Evolutionary conservation across 1,140 invertebrate genomes (phyloP).

Genomic region (Semibalanus balanoides): DNA sequence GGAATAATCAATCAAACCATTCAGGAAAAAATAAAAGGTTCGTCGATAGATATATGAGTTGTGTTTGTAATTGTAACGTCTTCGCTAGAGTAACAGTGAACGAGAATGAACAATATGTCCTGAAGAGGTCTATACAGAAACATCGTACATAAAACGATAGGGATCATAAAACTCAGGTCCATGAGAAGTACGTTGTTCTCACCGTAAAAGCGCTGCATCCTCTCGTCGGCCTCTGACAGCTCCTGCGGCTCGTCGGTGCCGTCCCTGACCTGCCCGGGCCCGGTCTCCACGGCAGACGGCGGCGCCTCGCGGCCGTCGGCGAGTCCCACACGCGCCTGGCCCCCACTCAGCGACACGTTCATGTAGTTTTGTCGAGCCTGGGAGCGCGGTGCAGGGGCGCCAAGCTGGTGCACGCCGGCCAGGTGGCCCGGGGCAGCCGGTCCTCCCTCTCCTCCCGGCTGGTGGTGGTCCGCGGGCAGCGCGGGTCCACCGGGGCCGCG

Average conservation of each 20-base stretch:
- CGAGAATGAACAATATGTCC: too few relatives aligned
- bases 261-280: slow-evolving; percentile 19
- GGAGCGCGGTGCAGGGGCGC: background rate
- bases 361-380: background rate
- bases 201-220: slow-evolving; percentile 43
- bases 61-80: too few relatives aligned
- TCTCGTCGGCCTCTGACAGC: slow-evolving; percentile 41
- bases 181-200: too few relatives aligned
- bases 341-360: slow-evolving; percentile 12
- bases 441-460: background rate
- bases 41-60: too few relatives aligned
- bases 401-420: slow-evolving; percentile 4
- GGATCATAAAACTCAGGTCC: too few relatives aligned
- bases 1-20: background rate
- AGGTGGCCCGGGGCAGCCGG: background rate
- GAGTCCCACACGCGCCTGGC: background rate
- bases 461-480: too few relatives aligned
- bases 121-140: too few relatives aligned
- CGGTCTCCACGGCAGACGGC: slow-evolving; percentile 11
- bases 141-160: too few relatives aligned
- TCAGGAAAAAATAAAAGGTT: too few relatives aligned
- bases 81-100: too few relatives aligned
- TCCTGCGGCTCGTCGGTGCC: slow-evolving; percentile 26
- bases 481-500: too few relatives aligned
- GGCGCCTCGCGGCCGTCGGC: slow-evolving; percentile 1